Conservation (phyloP, 2,888 invertebrate species). For the Endomychus coccineus region DNA sequence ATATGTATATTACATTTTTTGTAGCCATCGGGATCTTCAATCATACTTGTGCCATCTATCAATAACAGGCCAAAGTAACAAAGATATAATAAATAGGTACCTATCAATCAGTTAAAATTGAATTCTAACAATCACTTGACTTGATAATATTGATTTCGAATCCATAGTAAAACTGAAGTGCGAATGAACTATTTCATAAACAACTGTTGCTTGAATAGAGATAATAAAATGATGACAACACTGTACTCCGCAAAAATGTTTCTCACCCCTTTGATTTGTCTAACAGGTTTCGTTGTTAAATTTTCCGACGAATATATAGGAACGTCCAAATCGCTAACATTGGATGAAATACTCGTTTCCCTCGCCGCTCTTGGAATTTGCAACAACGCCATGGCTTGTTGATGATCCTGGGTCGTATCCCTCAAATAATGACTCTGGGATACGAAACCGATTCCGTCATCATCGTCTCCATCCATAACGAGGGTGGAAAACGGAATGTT, state of each 20-base stretch:
- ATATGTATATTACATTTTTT: too few relatives aligned
- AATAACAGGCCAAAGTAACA: too few relatives aligned
- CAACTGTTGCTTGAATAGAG: too few relatives aligned
- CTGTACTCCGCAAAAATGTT: constrained; percentile 1
- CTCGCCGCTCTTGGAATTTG: constrained; percentile 43
- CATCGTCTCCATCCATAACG: constrained; percentile 32
- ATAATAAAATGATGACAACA: too few relatives aligned
- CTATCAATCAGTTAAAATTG: too few relatives aligned
- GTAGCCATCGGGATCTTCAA: too few relatives aligned
- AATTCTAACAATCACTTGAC: too few relatives aligned
- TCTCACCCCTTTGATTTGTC: constrained; percentile 10
- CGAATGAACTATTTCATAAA: too few relatives aligned
- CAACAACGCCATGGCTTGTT: constrained; percentile 40
- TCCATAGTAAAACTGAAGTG: too few relatives aligned
- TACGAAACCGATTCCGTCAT: constrained; percentile 49
- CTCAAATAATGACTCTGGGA: constrained; percentile 50
- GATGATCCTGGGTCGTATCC: constrained; percentile 40
- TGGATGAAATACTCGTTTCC: constrained; percentile 49
- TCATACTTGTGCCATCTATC: too few relatives aligned
- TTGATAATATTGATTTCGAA: too few relatives aligned
- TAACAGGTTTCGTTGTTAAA: constrained; percentile 28
- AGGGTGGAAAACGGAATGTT: constrained; percentile 9
- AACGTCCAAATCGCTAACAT: constrained; percentile 50
- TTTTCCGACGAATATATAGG: constrained; percentile 47
- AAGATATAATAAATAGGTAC: too few relatives aligned